Base-by-base conservation (phyloP, 2,888 invertebrate genomes). In the Girardia tigrina region DNA sequence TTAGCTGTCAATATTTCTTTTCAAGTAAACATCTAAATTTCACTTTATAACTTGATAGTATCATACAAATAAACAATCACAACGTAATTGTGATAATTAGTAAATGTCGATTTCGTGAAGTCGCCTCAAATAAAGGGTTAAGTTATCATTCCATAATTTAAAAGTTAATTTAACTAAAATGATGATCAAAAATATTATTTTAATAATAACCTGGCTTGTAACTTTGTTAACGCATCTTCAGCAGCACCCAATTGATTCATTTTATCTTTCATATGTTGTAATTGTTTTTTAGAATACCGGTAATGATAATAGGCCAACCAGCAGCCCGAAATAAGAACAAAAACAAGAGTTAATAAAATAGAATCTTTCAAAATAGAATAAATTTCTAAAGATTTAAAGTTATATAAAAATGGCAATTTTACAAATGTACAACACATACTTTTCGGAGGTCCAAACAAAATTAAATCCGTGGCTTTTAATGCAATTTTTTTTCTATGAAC, bases 381-480 rank as follows among this genome's bases (percentile, higher is more conserved):
- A 80, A 89, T 88, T 86, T 89, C 90, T 90, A 79, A 78, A 70
- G 73, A n/a, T 70, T 26, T 6, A 27, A 27, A 73, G 69, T 1
- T 71, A 56, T 23, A 42, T 28, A 74, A 26, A 29, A 27, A 14
- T 1, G 1, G 8, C 2, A 28, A 70, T 4, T 74, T 74, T 26
- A 75, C 23, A 26, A 36, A 77, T 26, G n/a, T n/a, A 36, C 27
- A 26, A 28, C 20, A 79, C 83, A 83, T 88, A 93, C 94, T 91
- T 89, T 94, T 93, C 28, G 95, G 94, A 77, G 94, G 92, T 72
- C 98, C 98, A 85, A 98, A 98, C 29, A 98, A 88, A 26, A 98
- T 97, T 73, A 94, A 91, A 85, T 98, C 98, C 91, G 95, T 94
- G 20, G 98, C 97, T 85, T 98, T 97, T 70, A 98, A 87, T 1